These are phyloP conservation scores for Sceliomorpha sp. DNA, from an alignment of 2,888 invertebrate genomes.

Conservation along the genomic window DNA sequence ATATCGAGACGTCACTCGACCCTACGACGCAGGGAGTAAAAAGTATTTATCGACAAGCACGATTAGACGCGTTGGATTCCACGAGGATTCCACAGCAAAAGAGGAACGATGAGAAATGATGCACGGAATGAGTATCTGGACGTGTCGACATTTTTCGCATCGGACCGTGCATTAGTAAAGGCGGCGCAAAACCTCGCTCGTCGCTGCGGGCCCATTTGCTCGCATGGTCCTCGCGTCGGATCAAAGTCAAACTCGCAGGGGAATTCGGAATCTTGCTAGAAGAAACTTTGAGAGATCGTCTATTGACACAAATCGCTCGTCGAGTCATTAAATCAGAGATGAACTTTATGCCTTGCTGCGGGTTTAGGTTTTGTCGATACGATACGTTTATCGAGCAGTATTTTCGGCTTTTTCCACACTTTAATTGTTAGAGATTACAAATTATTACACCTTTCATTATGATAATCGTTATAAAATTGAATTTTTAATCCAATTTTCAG, in stretches of 20 bases:
- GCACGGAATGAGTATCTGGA: conserved; percentile 56
- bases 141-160: conserved; percentile 55
- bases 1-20: conserved; percentile 53
- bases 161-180: conserved; percentile 51
- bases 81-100: conserved; percentile 50
- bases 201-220: conserved; percentile 44
- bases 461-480: no score
- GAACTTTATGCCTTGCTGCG: conserved; percentile 18
- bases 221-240: conserved; percentile 47
- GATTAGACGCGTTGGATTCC: conserved; percentile 57
- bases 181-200: conserved; percentile 55
- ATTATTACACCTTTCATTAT: no score
- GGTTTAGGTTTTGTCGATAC: conserved; percentile 9
- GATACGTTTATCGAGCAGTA: no score
- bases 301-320: conserved; percentile 52
- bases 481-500: no score
- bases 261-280: conserved; percentile 45
- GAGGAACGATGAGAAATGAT: conserved; percentile 58
- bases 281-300: conserved; percentile 45
- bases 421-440: no score
- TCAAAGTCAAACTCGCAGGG: conserved; percentile 49
- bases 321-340: conserved; percentile 52
- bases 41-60: conserved; percentile 57
- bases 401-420: no score
- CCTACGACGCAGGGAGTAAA: conserved; percentile 46